Evolutionary conservation across 2,797 vertebrate species (phyloP).

Genomic region (Galagoides demidoff): DNA sequence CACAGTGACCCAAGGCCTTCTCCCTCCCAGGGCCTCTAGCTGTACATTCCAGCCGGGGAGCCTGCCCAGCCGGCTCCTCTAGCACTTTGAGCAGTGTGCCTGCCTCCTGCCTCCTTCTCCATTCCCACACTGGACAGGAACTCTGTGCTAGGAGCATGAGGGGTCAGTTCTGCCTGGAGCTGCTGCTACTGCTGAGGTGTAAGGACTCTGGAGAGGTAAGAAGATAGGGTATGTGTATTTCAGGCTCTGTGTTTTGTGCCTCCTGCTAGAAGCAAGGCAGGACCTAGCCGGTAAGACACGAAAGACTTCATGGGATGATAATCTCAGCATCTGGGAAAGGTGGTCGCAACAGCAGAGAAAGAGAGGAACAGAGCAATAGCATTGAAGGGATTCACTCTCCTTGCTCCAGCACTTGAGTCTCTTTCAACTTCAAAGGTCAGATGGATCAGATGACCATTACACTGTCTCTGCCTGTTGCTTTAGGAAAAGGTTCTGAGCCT

Average conservation of each 20-base stretch:
- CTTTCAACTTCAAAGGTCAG: slow-evolving; percentile 73
- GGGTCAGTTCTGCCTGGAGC: slow-evolving; percentile 58
- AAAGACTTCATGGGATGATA: not conserved
- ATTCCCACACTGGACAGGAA: not conserved
- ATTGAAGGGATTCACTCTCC: slow-evolving; percentile 18
- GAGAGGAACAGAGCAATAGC: not conserved
- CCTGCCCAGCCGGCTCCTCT: not conserved
- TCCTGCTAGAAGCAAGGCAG: not conserved
- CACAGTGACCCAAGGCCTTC: slow-evolving; percentile 62
- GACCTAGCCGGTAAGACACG: not conserved
- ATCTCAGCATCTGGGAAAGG: not conserved
- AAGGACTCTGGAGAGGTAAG: slow-evolving; percentile 66
- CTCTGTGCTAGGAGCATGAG: not conserved
- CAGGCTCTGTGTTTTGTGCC: not conserved
- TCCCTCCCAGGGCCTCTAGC: slow-evolving; percentile 66
- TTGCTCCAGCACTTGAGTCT: slow-evolving; percentile 52
- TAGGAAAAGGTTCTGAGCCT: slow-evolving; percentile 79
- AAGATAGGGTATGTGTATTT: not conserved
- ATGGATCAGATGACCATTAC: slow-evolving; percentile 46
- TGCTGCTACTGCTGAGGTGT: slow-evolving; percentile 63
- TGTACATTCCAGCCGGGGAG: slow-evolving; percentile 57
- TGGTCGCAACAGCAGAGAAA: not conserved
- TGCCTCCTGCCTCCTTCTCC: slow-evolving; percentile 6
- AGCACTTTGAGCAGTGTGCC: not conserved
- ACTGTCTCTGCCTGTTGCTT: slow-evolving; percentile 73